Conservation (phyloP, 2,888 invertebrate species). For the Apodemia hepburni region DNA sequence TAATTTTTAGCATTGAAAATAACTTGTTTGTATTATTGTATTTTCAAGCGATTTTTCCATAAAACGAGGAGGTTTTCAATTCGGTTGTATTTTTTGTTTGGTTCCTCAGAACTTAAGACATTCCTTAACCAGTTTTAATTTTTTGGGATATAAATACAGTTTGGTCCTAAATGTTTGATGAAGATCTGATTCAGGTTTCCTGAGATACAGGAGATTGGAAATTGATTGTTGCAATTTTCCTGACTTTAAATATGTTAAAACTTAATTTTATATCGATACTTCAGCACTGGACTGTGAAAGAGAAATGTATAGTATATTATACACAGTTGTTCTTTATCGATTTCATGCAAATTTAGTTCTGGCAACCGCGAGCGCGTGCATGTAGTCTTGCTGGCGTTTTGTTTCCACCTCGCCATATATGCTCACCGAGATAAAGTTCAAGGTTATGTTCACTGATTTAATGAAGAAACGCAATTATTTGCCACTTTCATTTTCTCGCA, state of each 20-base stretch:
- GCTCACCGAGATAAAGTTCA: constrained; percentile 29
- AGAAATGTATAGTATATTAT: constrained; percentile 20
- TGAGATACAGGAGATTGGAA: too few relatives aligned
- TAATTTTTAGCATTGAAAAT: not conserved
- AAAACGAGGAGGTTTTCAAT: too few relatives aligned
- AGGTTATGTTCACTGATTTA: constrained; percentile 20
- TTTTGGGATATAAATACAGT: too few relatives aligned
- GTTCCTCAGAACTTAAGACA: too few relatives aligned
- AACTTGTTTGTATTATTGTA: not conserved
- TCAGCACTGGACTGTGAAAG: constrained; percentile 18
- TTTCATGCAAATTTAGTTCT: constrained; percentile 23
- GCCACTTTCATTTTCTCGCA: not conserved
- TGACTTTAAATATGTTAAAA: not conserved
- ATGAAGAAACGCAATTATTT: not conserved
- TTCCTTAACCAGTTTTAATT: too few relatives aligned
- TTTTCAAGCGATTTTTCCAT: too few relatives aligned
- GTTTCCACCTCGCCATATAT: constrained; percentile 22
- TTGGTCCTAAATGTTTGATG: too few relatives aligned
- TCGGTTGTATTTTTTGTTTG: too few relatives aligned
- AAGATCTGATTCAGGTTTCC: too few relatives aligned
- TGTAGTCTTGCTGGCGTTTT: constrained; percentile 18
- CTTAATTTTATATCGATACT: not conserved
- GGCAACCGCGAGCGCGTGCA: constrained; percentile 26
- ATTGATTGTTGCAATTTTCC: too few relatives aligned
- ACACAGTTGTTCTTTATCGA: constrained; percentile 22